Evolutionary conservation across 1,140 invertebrate species (phyloP).

Genomic region (Solenopsis invicta): DNA sequence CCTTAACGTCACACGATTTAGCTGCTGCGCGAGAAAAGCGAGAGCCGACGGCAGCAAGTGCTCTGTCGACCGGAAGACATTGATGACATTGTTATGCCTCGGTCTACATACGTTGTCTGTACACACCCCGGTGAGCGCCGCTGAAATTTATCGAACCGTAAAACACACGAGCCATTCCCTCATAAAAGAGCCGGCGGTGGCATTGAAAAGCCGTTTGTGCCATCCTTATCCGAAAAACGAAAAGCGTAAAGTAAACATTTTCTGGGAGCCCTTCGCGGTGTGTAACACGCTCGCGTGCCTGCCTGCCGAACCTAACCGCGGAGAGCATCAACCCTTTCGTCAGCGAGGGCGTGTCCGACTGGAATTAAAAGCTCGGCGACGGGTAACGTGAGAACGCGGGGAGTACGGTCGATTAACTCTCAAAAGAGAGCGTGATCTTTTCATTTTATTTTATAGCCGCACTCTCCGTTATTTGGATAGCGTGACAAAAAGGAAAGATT

Average conservation of each 20-base stretch:
- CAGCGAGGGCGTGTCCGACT: constrained; percentile 28
- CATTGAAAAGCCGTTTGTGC: constrained; percentile 53
- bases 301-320: neutral
- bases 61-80: constrained; percentile 65
- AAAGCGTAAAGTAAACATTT: constrained; percentile 33
- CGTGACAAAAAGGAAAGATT: neutral
- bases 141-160: constrained; percentile 57
- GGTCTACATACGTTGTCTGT: constrained; percentile 45
- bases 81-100: constrained; percentile 68
- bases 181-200: constrained; percentile 21
- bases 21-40: constrained; percentile 37
- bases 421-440: constrained; percentile 45
- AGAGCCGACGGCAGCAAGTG: constrained; percentile 55
- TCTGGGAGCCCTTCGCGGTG: neutral
- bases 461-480: neutral
- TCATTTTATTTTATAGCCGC: constrained; percentile 5
- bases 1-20: constrained; percentile 54
- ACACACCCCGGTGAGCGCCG: constrained; percentile 48
- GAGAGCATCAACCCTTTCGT: neutral
- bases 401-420: constrained; percentile 26
- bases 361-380: constrained; percentile 36
- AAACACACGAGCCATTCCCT: constrained; percentile 34
- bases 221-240: constrained; percentile 31
- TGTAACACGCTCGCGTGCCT: neutral
- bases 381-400: constrained; percentile 7